Percentiles rank a stretch among this genome's conserved stretches.
Evolutionary conservation across 2,113 vertebrate genomes (phyloP).

Genomic region (Rattus rattus): DNA sequence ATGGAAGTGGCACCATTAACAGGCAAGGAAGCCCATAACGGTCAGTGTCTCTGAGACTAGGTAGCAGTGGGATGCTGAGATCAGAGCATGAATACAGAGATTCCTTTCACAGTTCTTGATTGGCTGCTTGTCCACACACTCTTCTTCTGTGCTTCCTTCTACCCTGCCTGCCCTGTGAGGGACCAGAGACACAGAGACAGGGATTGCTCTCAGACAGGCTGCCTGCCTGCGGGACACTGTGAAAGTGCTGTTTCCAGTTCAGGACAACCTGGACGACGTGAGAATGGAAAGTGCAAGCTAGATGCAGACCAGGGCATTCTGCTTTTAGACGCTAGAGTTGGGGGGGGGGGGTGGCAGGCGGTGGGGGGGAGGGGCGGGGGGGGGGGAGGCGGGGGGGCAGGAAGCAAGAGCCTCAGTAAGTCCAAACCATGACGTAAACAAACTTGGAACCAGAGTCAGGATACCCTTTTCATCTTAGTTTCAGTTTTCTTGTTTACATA

Average conservation of each 20-base stretch:
- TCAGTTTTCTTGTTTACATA: slow-evolving; percentile 29
- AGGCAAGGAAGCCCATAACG: background rate
- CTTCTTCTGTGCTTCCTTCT: fast-evolving
- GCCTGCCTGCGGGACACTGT: background rate
- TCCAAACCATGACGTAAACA: background rate
- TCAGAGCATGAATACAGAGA: background rate
- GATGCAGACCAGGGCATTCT: background rate
- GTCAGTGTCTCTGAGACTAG: background rate
- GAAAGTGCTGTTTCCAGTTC: background rate
- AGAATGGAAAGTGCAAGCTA: no score
- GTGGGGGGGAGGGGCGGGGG: fast-evolving
- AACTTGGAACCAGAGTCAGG: background rate
- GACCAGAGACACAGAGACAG: background rate
- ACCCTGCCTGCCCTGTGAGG: background rate
- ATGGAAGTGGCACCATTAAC: background rate
- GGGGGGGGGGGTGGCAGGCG: fast-evolving
- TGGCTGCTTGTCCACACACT: background rate
- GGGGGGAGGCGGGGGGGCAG: no score
- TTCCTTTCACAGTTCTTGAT: background rate
- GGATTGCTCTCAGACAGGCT: fast-evolving
- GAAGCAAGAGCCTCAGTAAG: background rate
- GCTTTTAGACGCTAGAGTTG: no score
- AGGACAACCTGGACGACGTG: background rate
- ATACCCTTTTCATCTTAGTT: background rate
- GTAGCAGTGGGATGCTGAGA: background rate